These are phyloP conservation scores for Chaunax sp. DNA, from an alignment of 2,797 vertebrate genomes.

Conservation along the genomic window DNA sequence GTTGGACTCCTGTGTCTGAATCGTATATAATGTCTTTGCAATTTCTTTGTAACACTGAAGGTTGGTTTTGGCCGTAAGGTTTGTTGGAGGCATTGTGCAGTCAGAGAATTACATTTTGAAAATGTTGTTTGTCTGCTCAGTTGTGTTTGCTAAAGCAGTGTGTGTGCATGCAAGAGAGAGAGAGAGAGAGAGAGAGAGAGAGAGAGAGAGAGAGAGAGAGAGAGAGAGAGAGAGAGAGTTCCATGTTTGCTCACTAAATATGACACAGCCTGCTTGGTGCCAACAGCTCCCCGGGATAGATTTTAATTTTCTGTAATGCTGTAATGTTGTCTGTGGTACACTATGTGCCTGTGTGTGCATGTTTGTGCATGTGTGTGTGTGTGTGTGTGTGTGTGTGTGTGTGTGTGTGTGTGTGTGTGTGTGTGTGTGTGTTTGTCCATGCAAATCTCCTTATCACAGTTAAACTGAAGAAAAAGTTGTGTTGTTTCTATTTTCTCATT, in stretches of 20 bases:
- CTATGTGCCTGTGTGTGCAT: conserved; percentile 2
- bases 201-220: not conserved
- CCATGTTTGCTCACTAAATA: conserved; percentile 76
- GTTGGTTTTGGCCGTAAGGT: too few relatives aligned
- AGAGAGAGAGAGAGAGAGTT: conserved; percentile 1
- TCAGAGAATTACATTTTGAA: too few relatives aligned
- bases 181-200: not conserved
- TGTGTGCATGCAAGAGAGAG: not conserved
- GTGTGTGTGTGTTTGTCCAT: not conserved
- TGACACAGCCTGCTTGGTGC: conserved; percentile 62
- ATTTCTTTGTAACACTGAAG: too few relatives aligned
- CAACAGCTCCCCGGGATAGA: conserved; percentile 62
- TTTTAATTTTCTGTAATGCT: conserved; percentile 67
- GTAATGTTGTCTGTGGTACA: conserved; percentile 6
- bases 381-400: not conserved
- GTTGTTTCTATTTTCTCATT: too few relatives aligned
- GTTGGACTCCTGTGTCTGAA: too few relatives aligned
- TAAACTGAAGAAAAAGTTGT: too few relatives aligned
- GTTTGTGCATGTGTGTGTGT: not conserved
- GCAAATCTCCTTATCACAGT: too few relatives aligned
- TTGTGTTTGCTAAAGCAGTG: not conserved
- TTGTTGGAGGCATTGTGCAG: too few relatives aligned
- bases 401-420: conserved; percentile 4
- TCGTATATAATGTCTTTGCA: too few relatives aligned
- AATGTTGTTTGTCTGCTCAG: too few relatives aligned